A percentile compares a stretch with the other conserved stretches of the same genome.
Evolutionary conservation across 2,113 vertebrate species (phyloP).

Genomic region (Melanocharis versteri): DNA sequence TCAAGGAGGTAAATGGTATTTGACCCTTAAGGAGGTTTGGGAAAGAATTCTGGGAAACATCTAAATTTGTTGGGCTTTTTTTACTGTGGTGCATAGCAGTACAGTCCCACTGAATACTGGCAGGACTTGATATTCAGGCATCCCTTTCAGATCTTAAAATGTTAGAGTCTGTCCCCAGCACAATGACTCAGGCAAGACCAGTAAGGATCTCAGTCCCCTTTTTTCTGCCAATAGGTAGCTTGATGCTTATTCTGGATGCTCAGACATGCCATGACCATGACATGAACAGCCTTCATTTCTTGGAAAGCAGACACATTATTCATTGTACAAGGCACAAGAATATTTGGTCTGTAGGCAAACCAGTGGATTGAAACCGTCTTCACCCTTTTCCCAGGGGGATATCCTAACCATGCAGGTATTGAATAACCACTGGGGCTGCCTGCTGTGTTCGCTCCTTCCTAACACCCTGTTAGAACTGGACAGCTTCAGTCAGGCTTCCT

Average conservation of each 20-base stretch:
- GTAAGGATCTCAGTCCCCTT: background rate
- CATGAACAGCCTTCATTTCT: background rate
- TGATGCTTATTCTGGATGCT: background rate
- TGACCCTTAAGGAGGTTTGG: background rate
- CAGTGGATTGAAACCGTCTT: background rate
- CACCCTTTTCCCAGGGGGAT: background rate
- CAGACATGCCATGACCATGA: background rate
- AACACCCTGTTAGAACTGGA: background rate
- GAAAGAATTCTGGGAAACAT: background rate
- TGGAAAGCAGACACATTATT: background rate
- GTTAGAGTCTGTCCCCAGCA: background rate
- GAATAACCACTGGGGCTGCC: background rate
- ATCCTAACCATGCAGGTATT: background rate
- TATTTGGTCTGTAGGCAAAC: background rate
- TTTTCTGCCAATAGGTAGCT: background rate
- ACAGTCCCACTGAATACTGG: background rate
- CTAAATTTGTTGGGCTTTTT: background rate
- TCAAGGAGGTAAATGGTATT: background rate
- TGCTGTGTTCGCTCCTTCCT: background rate
- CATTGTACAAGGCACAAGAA: background rate
- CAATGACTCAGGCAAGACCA: background rate
- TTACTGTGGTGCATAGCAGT: background rate
- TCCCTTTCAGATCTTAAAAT: background rate
- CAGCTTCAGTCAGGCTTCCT: background rate
- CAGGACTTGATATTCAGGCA: background rate